phyloP scores from a whole-genome alignment of 64 coral and sea anemone species.

The Montipora foliosa region DNA sequence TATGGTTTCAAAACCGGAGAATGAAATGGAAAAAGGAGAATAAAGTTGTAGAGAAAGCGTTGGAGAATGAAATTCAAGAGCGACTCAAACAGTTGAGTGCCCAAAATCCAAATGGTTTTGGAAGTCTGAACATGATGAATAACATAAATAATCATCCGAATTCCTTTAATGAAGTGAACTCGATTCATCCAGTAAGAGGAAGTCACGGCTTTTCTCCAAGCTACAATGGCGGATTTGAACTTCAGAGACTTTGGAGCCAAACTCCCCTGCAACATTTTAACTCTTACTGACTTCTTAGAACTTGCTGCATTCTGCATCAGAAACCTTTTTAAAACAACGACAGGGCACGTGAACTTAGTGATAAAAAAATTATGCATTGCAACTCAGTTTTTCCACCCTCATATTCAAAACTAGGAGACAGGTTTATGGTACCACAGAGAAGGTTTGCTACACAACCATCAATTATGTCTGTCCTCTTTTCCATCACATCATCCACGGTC shows the following conservation, averaged over 20 bases:
- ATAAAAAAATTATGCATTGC: no score
- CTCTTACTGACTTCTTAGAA: neutral
- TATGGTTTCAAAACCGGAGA: conserved; percentile 97
- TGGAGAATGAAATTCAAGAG: conserved; percentile 86
- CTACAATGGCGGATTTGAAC: conserved; percentile 12
- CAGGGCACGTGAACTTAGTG: no score
- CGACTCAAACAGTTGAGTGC: conserved; percentile 74
- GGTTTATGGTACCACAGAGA: no score
- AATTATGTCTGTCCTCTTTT: neutral
- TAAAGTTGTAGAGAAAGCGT: conserved; percentile 85
- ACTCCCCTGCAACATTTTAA: conserved; percentile 30
- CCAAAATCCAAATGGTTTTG: conserved; percentile 87
- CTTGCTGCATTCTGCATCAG: neutral
- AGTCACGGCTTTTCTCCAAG: neutral
- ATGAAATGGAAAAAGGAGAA: conserved; percentile 99
- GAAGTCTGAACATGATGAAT: conserved; percentile 71
- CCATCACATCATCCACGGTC: no score
- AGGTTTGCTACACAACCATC: neutral
- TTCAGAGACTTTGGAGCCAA: conserved; percentile 16
- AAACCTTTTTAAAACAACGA: neutral
- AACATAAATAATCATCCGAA: neutral
- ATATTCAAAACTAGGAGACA: neutral
- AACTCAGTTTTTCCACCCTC: neutral
- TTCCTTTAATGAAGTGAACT: conserved; percentile 31
- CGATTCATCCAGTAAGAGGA: conserved; percentile 12